Base-by-base conservation (phyloP, 2,797 vertebrate genomes). In the Linurgus olivaceus region DNA sequence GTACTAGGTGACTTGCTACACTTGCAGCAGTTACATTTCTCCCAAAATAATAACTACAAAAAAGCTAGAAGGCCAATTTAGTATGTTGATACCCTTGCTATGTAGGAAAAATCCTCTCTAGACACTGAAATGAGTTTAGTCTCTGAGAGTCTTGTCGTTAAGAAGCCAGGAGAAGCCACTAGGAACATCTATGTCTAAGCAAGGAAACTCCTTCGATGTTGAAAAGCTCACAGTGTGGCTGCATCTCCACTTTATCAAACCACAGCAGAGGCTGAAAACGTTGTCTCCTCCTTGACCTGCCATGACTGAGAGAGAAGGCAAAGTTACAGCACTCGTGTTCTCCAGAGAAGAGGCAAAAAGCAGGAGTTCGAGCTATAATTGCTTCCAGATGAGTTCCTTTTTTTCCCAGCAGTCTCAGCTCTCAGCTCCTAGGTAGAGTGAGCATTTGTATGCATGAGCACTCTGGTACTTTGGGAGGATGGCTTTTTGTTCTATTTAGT, bases 191-290 rank as follows among this genome's bases (percentile, higher is more conserved):
- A 0, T 29, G 13, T 59, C 13, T 33, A 31, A 75, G 50, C 45
- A 63, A 37, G 58, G 35, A 18, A 61, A 10, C 3, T 38, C 19
- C 16, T 54, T 77, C 5, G 12, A 38, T 3, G 2, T 11, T 44
- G 31, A 33, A 6, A 16, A 62, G 48, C 25, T 7, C 38, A 13
- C 38, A 0, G 0, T 0, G 7, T 28, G 50, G 11, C 71, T 57
- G 17, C 42, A 29, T 90, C 2, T 1, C n/a, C 0, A 0, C 50
- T 68, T 13, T 82, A 0, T 51, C 31, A 23, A 50, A 38, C 33
- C 5, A 0, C 28, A 29, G 42, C 74, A 54, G 47, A 52, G 29
- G 25, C 48, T 73, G 73, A 73, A 28, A 51, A 18, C 16, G 1
- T 7, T 4, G 5, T 44, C 37, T 59, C 2, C 24, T 70, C 11